These are phyloP conservation scores for Myiopsitta monachus DNA, from an alignment of 2,113 vertebrate genomes.

Conservation along the genomic window DNA sequence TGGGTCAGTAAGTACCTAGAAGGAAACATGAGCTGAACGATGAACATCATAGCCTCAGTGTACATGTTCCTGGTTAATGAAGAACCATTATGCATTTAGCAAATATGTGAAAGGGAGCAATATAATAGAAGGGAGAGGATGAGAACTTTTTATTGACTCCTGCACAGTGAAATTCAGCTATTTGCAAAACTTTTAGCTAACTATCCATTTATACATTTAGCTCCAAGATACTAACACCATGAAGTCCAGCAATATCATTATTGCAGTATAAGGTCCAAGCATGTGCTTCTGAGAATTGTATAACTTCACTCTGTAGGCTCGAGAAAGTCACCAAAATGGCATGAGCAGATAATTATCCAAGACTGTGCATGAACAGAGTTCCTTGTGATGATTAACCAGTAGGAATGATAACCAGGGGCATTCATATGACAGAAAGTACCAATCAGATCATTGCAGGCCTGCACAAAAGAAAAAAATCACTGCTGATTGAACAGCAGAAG, in stretches of 20 bases:
- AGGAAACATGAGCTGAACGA: background rate
- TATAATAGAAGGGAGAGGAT: background rate
- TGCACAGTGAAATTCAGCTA: background rate
- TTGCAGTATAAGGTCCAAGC: background rate
- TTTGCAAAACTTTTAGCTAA: background rate
- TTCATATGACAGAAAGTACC: constrained; percentile 18
- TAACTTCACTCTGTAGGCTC: background rate
- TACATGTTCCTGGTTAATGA: background rate
- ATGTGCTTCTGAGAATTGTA: background rate
- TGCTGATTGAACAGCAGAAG: constrained; percentile 48
- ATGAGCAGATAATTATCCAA: background rate
- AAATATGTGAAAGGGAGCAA: background rate
- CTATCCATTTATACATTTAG: background rate
- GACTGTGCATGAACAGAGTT: background rate
- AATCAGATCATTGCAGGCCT: constrained; percentile 25
- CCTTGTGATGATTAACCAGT: background rate
- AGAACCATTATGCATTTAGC: background rate
- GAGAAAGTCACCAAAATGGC: background rate
- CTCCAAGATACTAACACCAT: background rate
- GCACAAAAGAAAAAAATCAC: background rate
- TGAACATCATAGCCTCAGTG: background rate
- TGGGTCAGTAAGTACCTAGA: background rate
- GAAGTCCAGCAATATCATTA: background rate
- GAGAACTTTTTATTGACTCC: background rate
- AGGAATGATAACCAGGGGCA: constrained; percentile 21